Conservation (phyloP, 2,113 vertebrate genomes). For the Cepphus grylle region DNA sequence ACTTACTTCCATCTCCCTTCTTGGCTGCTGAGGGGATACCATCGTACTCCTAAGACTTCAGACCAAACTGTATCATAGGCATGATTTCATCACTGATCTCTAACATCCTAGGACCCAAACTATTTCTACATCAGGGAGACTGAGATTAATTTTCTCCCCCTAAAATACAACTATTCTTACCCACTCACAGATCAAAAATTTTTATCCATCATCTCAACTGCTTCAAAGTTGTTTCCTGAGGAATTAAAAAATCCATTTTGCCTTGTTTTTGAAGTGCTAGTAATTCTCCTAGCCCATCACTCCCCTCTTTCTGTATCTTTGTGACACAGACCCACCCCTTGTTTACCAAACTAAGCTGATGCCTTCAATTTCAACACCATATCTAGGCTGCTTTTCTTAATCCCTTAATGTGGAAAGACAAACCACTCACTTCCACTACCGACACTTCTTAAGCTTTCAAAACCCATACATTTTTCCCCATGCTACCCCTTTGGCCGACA, state of each 20-base stretch:
- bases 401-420: not conserved
- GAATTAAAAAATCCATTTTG: not conserved
- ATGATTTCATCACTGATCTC: not conserved
- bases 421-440: not conserved
- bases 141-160: not conserved
- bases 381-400: not conserved
- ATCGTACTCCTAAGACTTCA: not conserved
- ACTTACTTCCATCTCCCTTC: not conserved
- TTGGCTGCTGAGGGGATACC: not conserved
- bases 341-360: not conserved
- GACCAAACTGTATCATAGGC: not conserved
- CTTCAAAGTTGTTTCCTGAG: not conserved
- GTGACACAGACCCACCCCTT: not conserved
- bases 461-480: not conserved
- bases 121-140: not conserved
- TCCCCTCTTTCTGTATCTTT: not conserved
- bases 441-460: not conserved
- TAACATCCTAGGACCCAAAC: not conserved
- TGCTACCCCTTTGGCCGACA: not conserved
- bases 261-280: not conserved
- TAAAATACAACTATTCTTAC: not conserved
- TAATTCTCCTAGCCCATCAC: not conserved
- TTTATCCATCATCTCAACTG: not conserved
- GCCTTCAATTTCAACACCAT: not conserved
- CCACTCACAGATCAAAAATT: not conserved